These are phyloP conservation scores for Perca fluviatilis DNA, from an alignment of 2,113 vertebrate genomes.

Conservation along the genomic window DNA sequence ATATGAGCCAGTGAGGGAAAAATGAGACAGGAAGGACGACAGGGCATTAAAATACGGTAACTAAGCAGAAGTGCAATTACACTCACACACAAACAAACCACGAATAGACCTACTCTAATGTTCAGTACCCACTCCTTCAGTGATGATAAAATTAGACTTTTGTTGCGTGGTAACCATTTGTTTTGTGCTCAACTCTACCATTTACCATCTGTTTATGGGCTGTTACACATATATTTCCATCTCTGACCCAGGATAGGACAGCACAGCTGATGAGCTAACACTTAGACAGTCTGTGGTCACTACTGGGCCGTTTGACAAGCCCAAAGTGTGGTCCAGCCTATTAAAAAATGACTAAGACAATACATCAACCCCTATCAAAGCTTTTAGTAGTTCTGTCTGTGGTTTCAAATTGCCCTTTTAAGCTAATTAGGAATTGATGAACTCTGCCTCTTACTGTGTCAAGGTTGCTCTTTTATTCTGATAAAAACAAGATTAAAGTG, in stretches of 20 bases:
- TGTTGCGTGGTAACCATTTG: conserved; percentile 77
- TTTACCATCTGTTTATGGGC: conserved; percentile 66
- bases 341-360: conserved; percentile 54
- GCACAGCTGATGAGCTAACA: conserved; percentile 42
- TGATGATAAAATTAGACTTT: conserved; percentile 65
- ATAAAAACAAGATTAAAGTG: too few species aligned
- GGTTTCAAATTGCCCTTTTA: conserved; percentile 74
- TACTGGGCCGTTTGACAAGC: conserved; percentile 39
- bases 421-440: conserved; percentile 79
- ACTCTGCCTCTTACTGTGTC: conserved; percentile 51
- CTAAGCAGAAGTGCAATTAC: conserved; percentile 9
- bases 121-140: conserved; percentile 57
- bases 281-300: conserved; percentile 42
- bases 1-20: conserved; percentile 46
- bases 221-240: conserved; percentile 48
- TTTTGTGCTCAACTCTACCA: conserved; percentile 61
- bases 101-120: conserved; percentile 59
- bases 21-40: conserved; percentile 44
- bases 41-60: conserved; percentile 47
- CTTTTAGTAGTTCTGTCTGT: conserved; percentile 67
- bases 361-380: conserved; percentile 52
- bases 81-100: conserved; percentile 39
- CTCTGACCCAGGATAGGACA: conserved; percentile 28
- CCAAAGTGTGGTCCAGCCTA: conserved; percentile 45
- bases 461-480: conserved; percentile 49